A percentile compares a stretch with the other conserved stretches of the same genome.
Conservation (phyloP, 2,113 vertebrate genomes). For the Balaenoptera acutorostrata region DNA sequence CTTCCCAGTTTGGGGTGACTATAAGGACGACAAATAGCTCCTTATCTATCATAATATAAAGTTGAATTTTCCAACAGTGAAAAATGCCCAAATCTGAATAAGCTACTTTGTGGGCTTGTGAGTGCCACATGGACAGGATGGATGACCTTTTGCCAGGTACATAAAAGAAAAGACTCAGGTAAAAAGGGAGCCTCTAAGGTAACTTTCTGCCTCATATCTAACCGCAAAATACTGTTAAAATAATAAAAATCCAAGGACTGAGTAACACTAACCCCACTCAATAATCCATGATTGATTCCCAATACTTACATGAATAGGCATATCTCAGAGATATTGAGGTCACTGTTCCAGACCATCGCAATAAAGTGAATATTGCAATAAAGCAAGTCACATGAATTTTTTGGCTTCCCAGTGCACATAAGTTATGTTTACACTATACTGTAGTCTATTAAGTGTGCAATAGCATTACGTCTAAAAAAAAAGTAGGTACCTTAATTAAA, state of each 20-base stretch:
- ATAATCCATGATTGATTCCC: not conserved
- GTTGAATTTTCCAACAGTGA: not conserved
- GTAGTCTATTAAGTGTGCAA: not conserved
- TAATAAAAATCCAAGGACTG: conserved; percentile 2
- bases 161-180: not conserved
- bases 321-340: not conserved
- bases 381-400: not conserved
- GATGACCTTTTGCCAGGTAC: not conserved
- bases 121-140: not conserved
- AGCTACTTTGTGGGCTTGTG: not conserved
- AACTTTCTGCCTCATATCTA: not conserved
- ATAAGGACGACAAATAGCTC: not conserved
- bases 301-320: not conserved
- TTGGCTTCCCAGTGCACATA: not conserved
- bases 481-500: not conserved
- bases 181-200: not conserved
- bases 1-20: not conserved
- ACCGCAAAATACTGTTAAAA: conserved; percentile 27
- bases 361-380: not conserved
- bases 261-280: not conserved
- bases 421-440: not conserved
- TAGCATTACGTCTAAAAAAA: not conserved
- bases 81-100: not conserved
- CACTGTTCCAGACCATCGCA: not conserved
- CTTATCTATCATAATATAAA: not conserved